These are phyloP conservation scores for Caenorhabditis sulstoni DNA, from an alignment of 2,888 invertebrate genomes.

Conservation along the genomic window DNA sequence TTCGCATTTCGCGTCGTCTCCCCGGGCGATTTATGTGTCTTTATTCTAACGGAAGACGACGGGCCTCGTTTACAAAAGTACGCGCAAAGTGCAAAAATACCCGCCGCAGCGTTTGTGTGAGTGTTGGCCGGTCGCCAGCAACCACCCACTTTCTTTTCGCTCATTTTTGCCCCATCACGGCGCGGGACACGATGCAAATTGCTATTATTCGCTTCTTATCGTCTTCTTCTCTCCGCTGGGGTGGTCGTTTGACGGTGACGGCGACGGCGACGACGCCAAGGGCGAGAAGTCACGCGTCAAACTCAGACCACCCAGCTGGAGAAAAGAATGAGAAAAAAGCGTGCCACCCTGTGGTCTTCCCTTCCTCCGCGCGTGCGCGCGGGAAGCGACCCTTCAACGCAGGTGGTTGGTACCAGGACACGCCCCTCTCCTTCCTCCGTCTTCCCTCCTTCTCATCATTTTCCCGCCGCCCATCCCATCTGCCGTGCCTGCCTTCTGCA, in stretches of 20 bases:
- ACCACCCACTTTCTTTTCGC: conserved; percentile 16
- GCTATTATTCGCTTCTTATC: conserved; percentile 59
- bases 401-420: conserved; percentile 52
- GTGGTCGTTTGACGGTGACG: conserved; percentile 17
- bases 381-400: conserved; percentile 47
- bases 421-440: conserved; percentile 21
- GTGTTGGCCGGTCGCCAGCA: conserved; percentile 51
- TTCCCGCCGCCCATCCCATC: conserved; percentile 44
- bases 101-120: conserved; percentile 19
- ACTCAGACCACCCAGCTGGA: conserved; percentile 54
- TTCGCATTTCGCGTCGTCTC: conserved; percentile 46
- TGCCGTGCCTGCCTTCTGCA: conserved; percentile 32
- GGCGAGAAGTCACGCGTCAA: conserved; percentile 60
- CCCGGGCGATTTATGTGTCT: conserved; percentile 54
- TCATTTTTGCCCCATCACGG: conserved; percentile 29
- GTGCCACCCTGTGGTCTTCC: conserved; percentile 44
- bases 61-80: conserved; percentile 46
- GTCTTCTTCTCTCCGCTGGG: conserved; percentile 18
- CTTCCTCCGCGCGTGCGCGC: conserved; percentile 38
- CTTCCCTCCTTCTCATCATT: conserved; percentile 36
- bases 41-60: conserved; percentile 52
- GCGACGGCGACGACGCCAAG: conserved; percentile 47
- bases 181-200: conserved; percentile 41
- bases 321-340: conserved; percentile 28
- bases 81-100: conserved; percentile 55